Evolutionary conservation across 2,113 vertebrate species (phyloP).

Genomic region (Ctenodactylus gundi): DNA sequence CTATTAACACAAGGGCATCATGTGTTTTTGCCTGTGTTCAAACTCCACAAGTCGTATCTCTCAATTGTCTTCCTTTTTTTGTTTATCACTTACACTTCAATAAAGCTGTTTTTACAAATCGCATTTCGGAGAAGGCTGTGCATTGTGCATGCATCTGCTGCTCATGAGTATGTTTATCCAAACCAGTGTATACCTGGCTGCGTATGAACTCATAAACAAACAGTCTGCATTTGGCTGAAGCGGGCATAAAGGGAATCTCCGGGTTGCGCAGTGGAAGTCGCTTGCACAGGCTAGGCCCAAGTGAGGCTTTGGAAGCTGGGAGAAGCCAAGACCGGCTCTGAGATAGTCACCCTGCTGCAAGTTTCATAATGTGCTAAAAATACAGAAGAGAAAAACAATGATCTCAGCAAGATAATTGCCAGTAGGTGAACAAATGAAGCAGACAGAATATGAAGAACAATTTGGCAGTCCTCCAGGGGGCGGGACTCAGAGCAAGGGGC

Average conservation of each 20-base stretch:
- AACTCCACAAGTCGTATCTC: neutral
- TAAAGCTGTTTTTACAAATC: neutral
- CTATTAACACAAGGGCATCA: too few relatives aligned
- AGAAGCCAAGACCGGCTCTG: neutral
- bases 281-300: constrained; percentile 49
- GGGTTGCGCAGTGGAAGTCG: constrained; percentile 12
- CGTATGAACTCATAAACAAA: neutral
- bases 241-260: constrained; percentile 29
- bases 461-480: neutral
- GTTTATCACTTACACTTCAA: neutral
- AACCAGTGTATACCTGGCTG: neutral
- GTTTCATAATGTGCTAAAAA: constrained; percentile 71
- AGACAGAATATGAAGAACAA: constrained; percentile 60
- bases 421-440: constrained; percentile 78
- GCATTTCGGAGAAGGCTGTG: neutral
- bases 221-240: neutral
- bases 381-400: constrained; percentile 73
- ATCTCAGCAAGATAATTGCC: constrained; percentile 79
- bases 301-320: constrained; percentile 48
- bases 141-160: too few relatives aligned
- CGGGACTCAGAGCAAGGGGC: neutral
- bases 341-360: constrained; percentile 67
- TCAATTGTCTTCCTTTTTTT: neutral
- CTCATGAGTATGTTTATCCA: neutral
- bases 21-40: neutral